Conservation (phyloP, 2,113 vertebrate genomes). For the Ovis aries region ARS-UI_Ramb_v3.0 NC_056058.1:13196501-13197000, state of each 20-base stretch:
- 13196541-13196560: neutral
- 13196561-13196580: slow-evolving; percentile 88
- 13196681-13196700: neutral
- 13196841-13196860: slow-evolving; percentile 75
- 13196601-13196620: slow-evolving; percentile 95
- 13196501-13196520: neutral
- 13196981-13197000: accelerated
- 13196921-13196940: slow-evolving; percentile 97
- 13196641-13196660: slow-evolving; percentile 97
- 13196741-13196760: neutral
- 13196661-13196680: neutral
- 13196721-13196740: neutral
- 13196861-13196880: slow-evolving; percentile 98
- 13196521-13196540: neutral
- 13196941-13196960: slow-evolving; percentile 89
- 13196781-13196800: neutral
- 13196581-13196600: slow-evolving; percentile 96
- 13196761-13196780: accelerated
- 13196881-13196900: slow-evolving; percentile 95
- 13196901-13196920: slow-evolving; percentile 95
- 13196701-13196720: neutral
- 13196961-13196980: accelerated
- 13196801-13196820: neutral
- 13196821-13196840: neutral
- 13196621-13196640: slow-evolving; percentile 97